Base-by-base conservation (phyloP, 2,888 invertebrate species). In the Platerodrilus igneus region DNA sequence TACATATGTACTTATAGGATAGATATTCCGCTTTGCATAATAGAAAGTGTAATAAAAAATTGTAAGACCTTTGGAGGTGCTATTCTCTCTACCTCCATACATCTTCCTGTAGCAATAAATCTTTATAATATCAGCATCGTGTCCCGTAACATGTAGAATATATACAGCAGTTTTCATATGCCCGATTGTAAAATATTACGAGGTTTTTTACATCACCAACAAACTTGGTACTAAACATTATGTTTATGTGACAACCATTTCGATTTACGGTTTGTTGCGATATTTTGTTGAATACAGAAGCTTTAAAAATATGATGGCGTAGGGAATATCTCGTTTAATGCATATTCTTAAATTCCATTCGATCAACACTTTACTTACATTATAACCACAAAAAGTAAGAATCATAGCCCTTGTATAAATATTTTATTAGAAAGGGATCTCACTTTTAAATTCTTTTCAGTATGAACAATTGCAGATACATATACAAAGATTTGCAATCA, bases 101-200 rank as follows among this genome's bases (percentile, higher is more conserved):
- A 34, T 31, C 32, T 44, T 40, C 31, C 36, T 20, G 34, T 10
- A 33, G 44, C 27, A 31, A 44, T 44, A 44, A 44, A 44, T 44
- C 40, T 35, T 44, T 44, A 44, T 44, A 44, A 44, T 40, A 44
- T n/a, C 44, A 40, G 18, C 44, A 43, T 40, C 35, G 36, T 27
- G 41, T 32, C 36, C 31, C 29, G 41, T 41, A 36, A 35, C 30
- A 37, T 31, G 17, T n/a, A n/a, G n/a, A n/a, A n/a, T n/a, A n/a
- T n/a, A n/a, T n/a, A n/a, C n/a, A n/a, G n/a, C n/a, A n/a, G n/a
- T 33, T 44, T 44, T 36, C 40, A 40, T 40, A 44, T 44, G 37
- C 44, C 38, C 43, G 43, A 43, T 39, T 43, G 43, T 43, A 44
- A 44, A 40, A 44, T 44, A 40, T 44, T 44, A 44, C 40, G 44